Evolutionary conservation across 1,140 invertebrate species (phyloP), one percentile per base, ranked within the genome.

Genomic region (Drepana arcuata): DNA sequence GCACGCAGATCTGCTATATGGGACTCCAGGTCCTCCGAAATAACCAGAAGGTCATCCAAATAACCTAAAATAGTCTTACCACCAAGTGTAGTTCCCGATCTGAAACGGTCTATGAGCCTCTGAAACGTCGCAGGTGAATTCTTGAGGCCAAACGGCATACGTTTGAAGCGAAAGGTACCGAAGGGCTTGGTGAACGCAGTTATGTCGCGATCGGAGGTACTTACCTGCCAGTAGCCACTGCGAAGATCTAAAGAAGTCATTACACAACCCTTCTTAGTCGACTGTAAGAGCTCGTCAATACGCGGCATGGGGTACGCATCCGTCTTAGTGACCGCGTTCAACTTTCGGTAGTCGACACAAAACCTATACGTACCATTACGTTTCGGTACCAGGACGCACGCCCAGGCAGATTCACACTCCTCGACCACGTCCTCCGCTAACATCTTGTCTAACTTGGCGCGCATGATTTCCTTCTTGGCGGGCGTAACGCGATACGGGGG

Each of bases 341-440:
- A 11, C n/a, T 21, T 25, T 12, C 42, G 16, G 30, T 70, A 70
- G 37, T 80, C 71, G 4, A 72, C 53, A 43, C 64, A 75, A 16
- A 74, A 44, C 11, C 70, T 16, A 7, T 32, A 23, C 14, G 11
- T 28, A 23, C 56, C 54, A 41, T 67, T 41, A 13, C 36, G 28
- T 32, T 89, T 90, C 0, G 48, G 56, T 0, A 87, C 74, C 7
- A 87, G 32, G 0, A 87, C 71, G 0, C 85, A 44, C 1, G 66
- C 52, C 75, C 85, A 89, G 0, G 73, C 53, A 7, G 66, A 77
- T 0, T 55, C 49, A 3, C 71, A 71, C 0, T 75, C 72, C 45
- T 79, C 65, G 1, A 86, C 74, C 0, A 85, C 44, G 1, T 48
- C 64, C 2, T 59, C 34, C 7, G 46, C 12, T 1, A 82, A 25